Evolutionary conservation across 2,797 vertebrate genomes (phyloP), one percentile per base, ranked within the genome.

Genomic region (Chelon labrosus): DNA sequence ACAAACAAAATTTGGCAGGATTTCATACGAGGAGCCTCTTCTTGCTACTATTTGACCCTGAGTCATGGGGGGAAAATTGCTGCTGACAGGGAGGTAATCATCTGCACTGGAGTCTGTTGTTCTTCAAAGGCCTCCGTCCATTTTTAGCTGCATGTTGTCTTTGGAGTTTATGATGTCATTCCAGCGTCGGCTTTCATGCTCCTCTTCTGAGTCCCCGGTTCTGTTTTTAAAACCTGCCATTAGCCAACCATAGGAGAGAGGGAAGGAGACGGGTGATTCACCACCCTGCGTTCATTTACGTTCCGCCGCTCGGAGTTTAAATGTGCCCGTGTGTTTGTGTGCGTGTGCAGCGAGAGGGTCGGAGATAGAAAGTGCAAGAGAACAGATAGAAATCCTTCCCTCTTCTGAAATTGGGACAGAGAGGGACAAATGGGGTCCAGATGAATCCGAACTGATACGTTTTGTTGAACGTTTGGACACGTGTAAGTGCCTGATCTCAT

Each of bases 81-180:
- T 46, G 58, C 62, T 65, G 77, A 83, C 70, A 71, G 77, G 73
- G 65, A 80, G 77, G 70, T 70, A 81, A 88, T 80, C 75, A 79
- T 85, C 76, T 80, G 83, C 44, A 64, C 73, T 73, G 53, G 52
- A 73, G 76, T 55, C 53, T 82, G 82, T 68, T 82, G 73, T 80
- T 85, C 72, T 82, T 80, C 82, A 87, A 86, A 89, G 75, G 81
- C 64, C 52, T 22, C 9, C 50, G 17, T 78, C 66, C 83, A 73
- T 83, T 87, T 84, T 87, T 87, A 90, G 85, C 64, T 44, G 1
- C 37, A 16, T 52, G 79, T 65, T 12, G 2, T 82, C 82, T 78
- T 79, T 10, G 22, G 64, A 74, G 59, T 59, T 66, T 38, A 77
- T 91, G 85, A 89, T 89, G 86, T 89, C 83, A 90, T 79, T 50